A percentile compares a stretch with the other conserved stretches of the same genome.
phyloP scores from a whole-genome alignment of 1,140 invertebrate genomes.

The Harpegnathos saltator region DNA sequence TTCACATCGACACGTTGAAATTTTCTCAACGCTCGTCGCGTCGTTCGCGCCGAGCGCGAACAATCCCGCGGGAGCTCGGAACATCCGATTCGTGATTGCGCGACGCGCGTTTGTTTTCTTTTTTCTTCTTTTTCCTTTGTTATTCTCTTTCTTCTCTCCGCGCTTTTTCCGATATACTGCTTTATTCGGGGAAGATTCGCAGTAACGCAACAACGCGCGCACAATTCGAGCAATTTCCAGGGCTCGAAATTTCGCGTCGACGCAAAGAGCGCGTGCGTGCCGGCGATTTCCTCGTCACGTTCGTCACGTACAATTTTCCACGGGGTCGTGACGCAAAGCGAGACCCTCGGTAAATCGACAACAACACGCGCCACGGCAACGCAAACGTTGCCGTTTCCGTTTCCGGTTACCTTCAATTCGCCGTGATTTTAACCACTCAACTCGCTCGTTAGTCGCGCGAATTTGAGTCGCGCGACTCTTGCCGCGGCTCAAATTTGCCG shows the following conservation, averaged over 20 bases:
- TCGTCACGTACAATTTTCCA: neutral
- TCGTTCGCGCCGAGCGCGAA: neutral
- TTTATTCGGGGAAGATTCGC: conserved; percentile 14
- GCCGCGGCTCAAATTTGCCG: too few relatives aligned
- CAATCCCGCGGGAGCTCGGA: neutral
- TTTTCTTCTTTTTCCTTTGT: neutral
- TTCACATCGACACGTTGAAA: neutral
- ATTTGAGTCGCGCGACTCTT: neutral
- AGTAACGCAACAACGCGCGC: too few relatives aligned
- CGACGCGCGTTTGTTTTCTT: neutral
- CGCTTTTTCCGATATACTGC: too few relatives aligned
- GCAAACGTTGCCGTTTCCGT: neutral
- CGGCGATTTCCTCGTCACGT: neutral
- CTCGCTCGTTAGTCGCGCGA: neutral
- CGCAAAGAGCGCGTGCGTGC: neutral
- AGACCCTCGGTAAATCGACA: neutral
- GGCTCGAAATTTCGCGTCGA: neutral
- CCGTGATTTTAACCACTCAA: neutral
- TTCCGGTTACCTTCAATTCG: neutral
- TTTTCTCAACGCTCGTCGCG: neutral
- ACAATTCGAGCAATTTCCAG: neutral
- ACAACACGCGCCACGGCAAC: neutral
- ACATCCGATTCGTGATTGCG: too few relatives aligned
- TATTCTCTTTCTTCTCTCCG: too few relatives aligned
- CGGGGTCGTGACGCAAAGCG: neutral